Conservation (phyloP, 2,113 vertebrate species). For the Proteles cristata region DNA sequence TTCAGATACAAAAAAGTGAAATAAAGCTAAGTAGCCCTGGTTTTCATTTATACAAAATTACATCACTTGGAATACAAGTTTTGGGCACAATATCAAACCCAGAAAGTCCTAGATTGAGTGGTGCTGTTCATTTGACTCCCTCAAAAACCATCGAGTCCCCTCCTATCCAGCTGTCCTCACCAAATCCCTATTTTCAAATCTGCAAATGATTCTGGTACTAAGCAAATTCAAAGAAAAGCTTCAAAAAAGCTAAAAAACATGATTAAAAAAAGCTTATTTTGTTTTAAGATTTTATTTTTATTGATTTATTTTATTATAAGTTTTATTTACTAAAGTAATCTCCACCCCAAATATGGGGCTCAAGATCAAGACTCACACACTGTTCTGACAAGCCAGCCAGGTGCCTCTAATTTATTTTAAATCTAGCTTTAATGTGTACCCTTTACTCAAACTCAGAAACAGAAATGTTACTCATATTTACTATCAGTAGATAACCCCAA, state of each 20-base stretch:
- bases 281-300: too few species aligned
- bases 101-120: not conserved
- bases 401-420: not conserved
- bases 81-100: not conserved
- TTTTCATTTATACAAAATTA: not conserved
- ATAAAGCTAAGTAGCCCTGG: not conserved
- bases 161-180: not conserved
- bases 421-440: not conserved
- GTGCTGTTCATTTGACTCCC: not conserved
- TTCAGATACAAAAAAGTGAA: not conserved
- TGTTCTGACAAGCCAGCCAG: too few species aligned
- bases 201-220: not conserved
- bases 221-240: constrained; percentile 43
- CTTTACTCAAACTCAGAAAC: constrained; percentile 30
- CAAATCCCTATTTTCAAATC: constrained; percentile 18
- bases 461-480: not conserved
- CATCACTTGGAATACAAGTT: constrained; percentile 14
- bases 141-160: not conserved
- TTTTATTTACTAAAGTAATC: too few species aligned
- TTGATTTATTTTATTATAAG: too few species aligned
- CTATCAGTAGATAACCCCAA: not conserved
- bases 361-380: too few species aligned
- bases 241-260: not conserved
- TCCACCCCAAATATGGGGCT: too few species aligned
- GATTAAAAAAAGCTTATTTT: not conserved